A percentile compares a stretch with the other conserved stretches of the same genome.
Conservation (phyloP, 2,797 vertebrate species). For the Enteromius unitaeniatus region DNA sequence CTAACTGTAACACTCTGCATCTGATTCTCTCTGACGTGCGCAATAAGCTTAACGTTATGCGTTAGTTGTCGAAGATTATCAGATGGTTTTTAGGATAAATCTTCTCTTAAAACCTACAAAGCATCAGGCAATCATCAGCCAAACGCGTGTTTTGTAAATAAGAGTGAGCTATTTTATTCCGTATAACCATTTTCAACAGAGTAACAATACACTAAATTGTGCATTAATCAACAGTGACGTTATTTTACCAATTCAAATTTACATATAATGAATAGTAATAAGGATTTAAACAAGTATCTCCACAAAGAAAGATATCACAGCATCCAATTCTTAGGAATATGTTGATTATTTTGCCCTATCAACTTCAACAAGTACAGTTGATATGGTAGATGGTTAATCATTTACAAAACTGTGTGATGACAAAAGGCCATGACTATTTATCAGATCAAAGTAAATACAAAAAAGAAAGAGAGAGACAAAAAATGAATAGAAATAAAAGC, state of each 20-base stretch:
- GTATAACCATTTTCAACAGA: slow-evolving; percentile 72
- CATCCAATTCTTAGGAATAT: slow-evolving; percentile 55
- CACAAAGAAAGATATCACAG: slow-evolving; percentile 57
- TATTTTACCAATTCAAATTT: slow-evolving; percentile 40
- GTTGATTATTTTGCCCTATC: slow-evolving; percentile 29
- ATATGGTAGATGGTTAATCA: slow-evolving; percentile 57
- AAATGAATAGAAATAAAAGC: background rate
- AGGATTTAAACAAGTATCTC: slow-evolving; percentile 67
- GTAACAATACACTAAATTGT: slow-evolving; percentile 78
- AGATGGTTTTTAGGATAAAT: background rate
- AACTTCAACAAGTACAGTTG: slow-evolving; percentile 39
- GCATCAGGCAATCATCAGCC: slow-evolving; percentile 2
- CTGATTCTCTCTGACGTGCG: background rate
- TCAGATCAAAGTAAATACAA: background rate
- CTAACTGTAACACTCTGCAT: slow-evolving; percentile 1
- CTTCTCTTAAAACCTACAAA: background rate
- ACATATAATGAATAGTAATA: slow-evolving; percentile 63
- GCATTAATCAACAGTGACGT: slow-evolving; percentile 75
- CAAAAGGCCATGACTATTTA: slow-evolving; percentile 20
- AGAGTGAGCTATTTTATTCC: slow-evolving; percentile 75
- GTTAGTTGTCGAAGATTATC: slow-evolving; percentile 7
- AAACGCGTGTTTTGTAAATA: slow-evolving; percentile 34
- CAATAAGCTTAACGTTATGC: background rate
- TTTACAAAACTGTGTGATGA: slow-evolving; percentile 27
- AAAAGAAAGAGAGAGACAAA: slow-evolving; percentile 29